Evolutionary conservation across 2,888 invertebrate genomes (phyloP).

Genomic region (Chloroclysta siterata): DNA sequence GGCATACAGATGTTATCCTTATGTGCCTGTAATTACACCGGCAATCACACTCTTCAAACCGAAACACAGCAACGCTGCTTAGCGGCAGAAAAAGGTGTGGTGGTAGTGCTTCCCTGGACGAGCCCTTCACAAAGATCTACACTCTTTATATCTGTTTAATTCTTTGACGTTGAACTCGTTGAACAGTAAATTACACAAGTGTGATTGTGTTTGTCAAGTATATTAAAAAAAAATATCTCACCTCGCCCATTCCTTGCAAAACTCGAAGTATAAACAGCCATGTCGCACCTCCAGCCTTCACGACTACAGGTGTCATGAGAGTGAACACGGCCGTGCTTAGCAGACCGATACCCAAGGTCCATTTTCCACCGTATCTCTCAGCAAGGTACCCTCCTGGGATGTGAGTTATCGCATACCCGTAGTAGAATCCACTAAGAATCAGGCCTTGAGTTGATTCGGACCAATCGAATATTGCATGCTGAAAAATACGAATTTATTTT

Average conservation of each 20-base stretch:
- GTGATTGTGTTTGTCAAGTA: background rate
- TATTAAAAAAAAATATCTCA: constrained; percentile 51
- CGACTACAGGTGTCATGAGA: constrained; percentile 90
- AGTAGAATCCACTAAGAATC: constrained; percentile 92
- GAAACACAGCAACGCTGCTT: no score
- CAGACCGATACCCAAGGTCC: constrained; percentile 92
- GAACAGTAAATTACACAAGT: background rate
- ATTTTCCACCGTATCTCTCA: constrained; percentile 93
- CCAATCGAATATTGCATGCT: constrained; percentile 87
- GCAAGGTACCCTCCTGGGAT: constrained; percentile 93
- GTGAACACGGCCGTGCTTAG: constrained; percentile 93
- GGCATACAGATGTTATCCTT: no score
- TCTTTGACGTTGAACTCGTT: background rate
- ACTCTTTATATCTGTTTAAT: no score
- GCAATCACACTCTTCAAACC: no score
- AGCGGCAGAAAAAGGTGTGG: no score
- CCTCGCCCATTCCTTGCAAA: constrained; percentile 93
- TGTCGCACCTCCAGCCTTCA: constrained; percentile 83
- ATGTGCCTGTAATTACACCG: no score
- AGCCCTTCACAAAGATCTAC: no score
- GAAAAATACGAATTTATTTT: constrained; percentile 40
- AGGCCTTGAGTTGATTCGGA: constrained; percentile 90
- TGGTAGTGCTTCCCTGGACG: no score
- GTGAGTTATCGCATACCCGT: constrained; percentile 94
- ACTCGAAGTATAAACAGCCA: constrained; percentile 85